Conservation (phyloP, 2,888 invertebrate species). For the Choristoneura rosaceana region DNA sequence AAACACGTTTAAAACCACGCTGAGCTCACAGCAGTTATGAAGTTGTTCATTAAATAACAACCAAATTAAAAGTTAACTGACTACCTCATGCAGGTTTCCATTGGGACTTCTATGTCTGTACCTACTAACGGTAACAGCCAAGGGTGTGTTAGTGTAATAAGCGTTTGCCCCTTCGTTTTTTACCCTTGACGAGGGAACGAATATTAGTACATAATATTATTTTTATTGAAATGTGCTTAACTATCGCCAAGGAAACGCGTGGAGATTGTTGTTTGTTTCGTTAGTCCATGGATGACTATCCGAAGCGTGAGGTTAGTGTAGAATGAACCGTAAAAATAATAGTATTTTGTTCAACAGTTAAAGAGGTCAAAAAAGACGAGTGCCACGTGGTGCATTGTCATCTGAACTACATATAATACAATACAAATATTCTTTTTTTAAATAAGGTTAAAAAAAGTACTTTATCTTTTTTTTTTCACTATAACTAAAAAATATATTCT, state of each 20-base stretch:
- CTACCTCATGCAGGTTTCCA: constrained; percentile 12
- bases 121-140: neutral
- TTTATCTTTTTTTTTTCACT: no score
- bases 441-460: no score
- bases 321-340: no score
- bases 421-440: no score
- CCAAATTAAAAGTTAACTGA: constrained; percentile 12
- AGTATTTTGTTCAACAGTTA: no score
- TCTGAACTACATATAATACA: no score
- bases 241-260: constrained; percentile 8
- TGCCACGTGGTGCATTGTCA: no score
- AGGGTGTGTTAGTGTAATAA: constrained; percentile 24
- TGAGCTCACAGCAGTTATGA: neutral
- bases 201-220: neutral
- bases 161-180: constrained; percentile 17
- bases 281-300: neutral
- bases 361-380: no score
- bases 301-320: no score
- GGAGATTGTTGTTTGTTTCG: neutral
- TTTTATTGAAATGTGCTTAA: constrained; percentile 17
- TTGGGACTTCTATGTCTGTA: constrained; percentile 2
- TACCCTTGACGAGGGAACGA: constrained; percentile 12
- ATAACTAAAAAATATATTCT: no score
- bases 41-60: constrained; percentile 10
- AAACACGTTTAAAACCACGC: neutral